Conservation (phyloP, 2,888 invertebrate genomes). For the Drosophila cognata region DNA sequence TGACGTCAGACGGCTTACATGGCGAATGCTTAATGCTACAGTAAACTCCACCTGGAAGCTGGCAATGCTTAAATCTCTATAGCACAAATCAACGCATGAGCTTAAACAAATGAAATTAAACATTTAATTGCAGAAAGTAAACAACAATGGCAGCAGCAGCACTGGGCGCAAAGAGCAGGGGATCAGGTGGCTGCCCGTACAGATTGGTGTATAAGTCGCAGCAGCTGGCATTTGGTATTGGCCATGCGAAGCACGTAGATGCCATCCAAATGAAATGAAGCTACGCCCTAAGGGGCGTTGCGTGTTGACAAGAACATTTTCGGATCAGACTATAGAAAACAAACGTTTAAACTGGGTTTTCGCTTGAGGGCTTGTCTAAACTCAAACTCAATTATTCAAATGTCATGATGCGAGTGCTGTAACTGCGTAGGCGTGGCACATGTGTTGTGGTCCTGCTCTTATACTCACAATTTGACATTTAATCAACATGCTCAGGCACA, state of each 20-base stretch:
- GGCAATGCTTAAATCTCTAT: slow-evolving; percentile 32
- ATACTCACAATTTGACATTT: slow-evolving; percentile 75
- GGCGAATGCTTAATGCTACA: slow-evolving; percentile 45
- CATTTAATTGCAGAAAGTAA: slow-evolving; percentile 69
- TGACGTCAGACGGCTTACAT: slow-evolving; percentile 53
- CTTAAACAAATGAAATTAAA: slow-evolving; percentile 55
- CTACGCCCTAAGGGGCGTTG: slow-evolving; percentile 54
- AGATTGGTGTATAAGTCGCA: slow-evolving; percentile 66
- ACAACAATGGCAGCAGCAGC: slow-evolving; percentile 24
- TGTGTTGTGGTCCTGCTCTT: slow-evolving; percentile 50
- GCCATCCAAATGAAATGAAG: slow-evolving; percentile 72
- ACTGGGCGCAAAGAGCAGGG: background rate
- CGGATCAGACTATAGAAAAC: slow-evolving; percentile 48
- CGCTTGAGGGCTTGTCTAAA: slow-evolving; percentile 17
- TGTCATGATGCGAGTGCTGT: slow-evolving; percentile 33
- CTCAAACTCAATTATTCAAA: slow-evolving; percentile 75
- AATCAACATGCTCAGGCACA: slow-evolving; percentile 55
- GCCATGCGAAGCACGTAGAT: slow-evolving; percentile 62
- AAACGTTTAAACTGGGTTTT: slow-evolving; percentile 61
- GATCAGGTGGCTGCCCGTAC: slow-evolving; percentile 31
- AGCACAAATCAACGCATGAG: slow-evolving; percentile 41
- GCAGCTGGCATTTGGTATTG: slow-evolving; percentile 50
- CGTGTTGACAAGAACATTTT: slow-evolving; percentile 49
- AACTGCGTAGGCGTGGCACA: slow-evolving; percentile 47
- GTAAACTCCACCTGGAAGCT: background rate